Evolutionary conservation across 2,797 vertebrate species (phyloP).

Genomic region (Pangasius sanitwongsei): DNA sequence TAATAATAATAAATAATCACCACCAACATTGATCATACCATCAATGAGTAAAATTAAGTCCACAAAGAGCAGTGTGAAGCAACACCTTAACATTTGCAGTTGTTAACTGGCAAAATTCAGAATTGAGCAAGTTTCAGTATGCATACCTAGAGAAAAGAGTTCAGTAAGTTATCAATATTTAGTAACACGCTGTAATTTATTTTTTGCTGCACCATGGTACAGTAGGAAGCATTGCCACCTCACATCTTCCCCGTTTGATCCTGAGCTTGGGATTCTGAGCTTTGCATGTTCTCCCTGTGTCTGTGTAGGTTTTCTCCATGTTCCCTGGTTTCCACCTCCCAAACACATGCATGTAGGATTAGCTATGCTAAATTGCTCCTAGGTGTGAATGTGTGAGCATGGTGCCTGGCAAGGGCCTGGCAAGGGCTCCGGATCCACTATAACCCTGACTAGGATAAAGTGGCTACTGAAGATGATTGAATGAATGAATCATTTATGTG

Average conservation of each 20-base stretch:
- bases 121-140: neutral
- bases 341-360: neutral
- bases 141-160: neutral
- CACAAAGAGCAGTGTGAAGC: neutral
- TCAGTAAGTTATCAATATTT: neutral
- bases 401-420: neutral
- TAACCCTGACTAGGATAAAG: neutral
- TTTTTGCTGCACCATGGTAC: neutral
- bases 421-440: neutral
- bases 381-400: no score
- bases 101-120: neutral
- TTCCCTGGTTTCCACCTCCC: neutral
- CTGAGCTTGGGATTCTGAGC: neutral
- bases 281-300: neutral
- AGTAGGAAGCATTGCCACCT: neutral
- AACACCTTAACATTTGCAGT: neutral
- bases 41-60: neutral
- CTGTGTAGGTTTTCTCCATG: neutral
- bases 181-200: neutral
- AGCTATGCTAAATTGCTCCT: neutral
- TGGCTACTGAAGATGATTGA: neutral
- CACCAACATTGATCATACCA: neutral
- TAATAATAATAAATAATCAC: neutral
- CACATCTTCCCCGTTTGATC: neutral
- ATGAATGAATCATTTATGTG: constrained; percentile 2